phyloP scores from a whole-genome alignment of 2,888 invertebrate species.

The Euplagia quadripunctaria region DNA sequence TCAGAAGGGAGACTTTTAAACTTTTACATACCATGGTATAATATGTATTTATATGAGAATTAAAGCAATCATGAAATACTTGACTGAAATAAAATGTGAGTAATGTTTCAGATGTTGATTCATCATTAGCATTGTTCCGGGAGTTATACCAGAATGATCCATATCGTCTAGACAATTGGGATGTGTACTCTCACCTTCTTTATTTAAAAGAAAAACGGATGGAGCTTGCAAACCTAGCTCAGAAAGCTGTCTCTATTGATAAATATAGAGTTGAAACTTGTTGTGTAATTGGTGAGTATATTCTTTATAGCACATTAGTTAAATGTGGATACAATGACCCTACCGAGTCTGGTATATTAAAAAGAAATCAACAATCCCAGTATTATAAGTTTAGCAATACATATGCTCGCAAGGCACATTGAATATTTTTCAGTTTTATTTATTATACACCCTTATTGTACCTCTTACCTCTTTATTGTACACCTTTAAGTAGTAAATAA shows the following conservation, averaged over 20 bases:
- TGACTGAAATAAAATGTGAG: not conserved
- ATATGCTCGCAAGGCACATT: too few species aligned
- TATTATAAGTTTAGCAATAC: not conserved
- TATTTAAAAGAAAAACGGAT: constrained; percentile 97
- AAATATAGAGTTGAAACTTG: constrained; percentile 99
- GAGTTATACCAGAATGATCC: constrained; percentile 95
- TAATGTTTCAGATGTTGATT: constrained; percentile 92
- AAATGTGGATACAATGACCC: not conserved
- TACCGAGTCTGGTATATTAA: not conserved
- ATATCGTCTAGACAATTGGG: constrained; percentile 97
- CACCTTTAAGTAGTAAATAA: too few species aligned
- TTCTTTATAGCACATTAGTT: not conserved
- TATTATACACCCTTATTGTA: too few species aligned
- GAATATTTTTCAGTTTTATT: too few species aligned
- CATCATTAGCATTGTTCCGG: constrained; percentile 94
- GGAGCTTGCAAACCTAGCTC: constrained; percentile 97
- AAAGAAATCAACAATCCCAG: too few species aligned
- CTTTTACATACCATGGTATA: too few species aligned
- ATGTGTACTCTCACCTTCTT: constrained; percentile 97
- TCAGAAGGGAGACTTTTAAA: not conserved
- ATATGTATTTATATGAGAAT: too few species aligned
- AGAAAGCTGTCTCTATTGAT: constrained; percentile 97
- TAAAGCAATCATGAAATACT: not conserved
- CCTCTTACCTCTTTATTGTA: too few species aligned
- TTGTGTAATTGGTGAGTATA: constrained; percentile 95